Conservation (phyloP, 2,113 vertebrate genomes). For the Cepphus grylle region DNA sequence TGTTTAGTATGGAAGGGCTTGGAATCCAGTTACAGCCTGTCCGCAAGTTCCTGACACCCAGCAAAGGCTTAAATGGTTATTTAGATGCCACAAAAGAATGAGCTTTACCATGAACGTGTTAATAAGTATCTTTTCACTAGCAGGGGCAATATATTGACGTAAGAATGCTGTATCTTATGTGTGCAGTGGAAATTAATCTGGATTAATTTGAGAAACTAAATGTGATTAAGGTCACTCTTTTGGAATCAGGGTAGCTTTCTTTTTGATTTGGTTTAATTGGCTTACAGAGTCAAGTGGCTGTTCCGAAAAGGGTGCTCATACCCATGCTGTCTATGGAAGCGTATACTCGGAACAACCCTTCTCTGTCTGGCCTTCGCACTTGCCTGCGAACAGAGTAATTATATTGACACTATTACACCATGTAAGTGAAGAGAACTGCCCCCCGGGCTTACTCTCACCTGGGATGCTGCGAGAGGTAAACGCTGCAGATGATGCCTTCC, state of each 20-base stretch:
- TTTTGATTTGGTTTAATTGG: neutral
- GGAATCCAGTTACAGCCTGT: neutral
- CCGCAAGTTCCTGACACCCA: neutral
- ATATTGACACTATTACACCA: accelerated
- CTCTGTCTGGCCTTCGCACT: neutral
- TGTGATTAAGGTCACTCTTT: neutral
- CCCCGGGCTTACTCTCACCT: neutral
- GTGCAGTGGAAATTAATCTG: neutral
- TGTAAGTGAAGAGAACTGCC: neutral
- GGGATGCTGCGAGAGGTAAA: neutral
- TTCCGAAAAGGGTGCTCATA: neutral
- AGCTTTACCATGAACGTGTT: neutral
- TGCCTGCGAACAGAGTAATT: neutral
- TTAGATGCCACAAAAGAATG: neutral
- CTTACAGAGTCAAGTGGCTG: neutral
- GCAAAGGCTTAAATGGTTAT: neutral
- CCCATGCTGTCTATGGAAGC: neutral
- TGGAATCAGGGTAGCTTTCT: neutral
- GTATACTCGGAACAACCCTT: neutral
- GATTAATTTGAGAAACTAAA: constrained; percentile 8
- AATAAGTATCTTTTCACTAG: neutral
- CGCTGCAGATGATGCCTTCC: neutral
- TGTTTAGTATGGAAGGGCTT: neutral
- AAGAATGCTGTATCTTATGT: neutral
- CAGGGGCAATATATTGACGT: neutral